Evolutionary conservation across 2,113 vertebrate species (phyloP), one percentile per base, ranked within the genome.

Genomic region (Trochalopteron elliotii): DNA sequence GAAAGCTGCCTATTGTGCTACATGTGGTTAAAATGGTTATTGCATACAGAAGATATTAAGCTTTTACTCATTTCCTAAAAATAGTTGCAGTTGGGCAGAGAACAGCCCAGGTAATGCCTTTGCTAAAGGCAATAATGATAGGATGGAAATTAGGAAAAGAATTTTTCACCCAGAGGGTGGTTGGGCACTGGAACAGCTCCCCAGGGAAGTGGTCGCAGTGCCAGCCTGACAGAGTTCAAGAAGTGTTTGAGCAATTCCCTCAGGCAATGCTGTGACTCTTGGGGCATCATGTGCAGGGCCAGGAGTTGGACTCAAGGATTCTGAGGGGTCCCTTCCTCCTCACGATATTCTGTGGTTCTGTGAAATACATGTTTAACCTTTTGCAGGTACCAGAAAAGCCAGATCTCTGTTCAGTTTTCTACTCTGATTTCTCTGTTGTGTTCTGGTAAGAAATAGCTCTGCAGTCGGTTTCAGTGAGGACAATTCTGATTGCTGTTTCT

Each of bases 261-360:
- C 9, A 18, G 0, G 1, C 24, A 22, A 5, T 15, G 7, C 8
- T 68, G 30, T 61, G n/a, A 47, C 24, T 47, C 45, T 25, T 75
- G 28, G 9, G 20, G 10, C 0, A 0, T 53, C 0, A 0, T 61
- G 7, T 60, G 39, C 20, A 47, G 11, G 39, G 30, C n/a, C 47
- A 12, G 45, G 55, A 68, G 30, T 12, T 83, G 53, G 39, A 40
- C 33, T 82, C 19, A 25, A 0, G 31, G n/a, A 12, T 47, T 45
- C 47, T 68, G 14, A 30, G 47, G 30, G 10, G 14, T 35, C 39
- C 16, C 7, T 60, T 75, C 47, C 21, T 55, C 11, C 24, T 69
- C 30, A 35, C 16, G 14, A 12, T 61, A 13, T 47, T 40, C 30
- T 21, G 1, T 39, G 20, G 17, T 67, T 67, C 9, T 68, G 17